phyloP scores from a whole-genome alignment of 2,113 vertebrate genomes.

The Todiramphus saurophagus region DNA sequence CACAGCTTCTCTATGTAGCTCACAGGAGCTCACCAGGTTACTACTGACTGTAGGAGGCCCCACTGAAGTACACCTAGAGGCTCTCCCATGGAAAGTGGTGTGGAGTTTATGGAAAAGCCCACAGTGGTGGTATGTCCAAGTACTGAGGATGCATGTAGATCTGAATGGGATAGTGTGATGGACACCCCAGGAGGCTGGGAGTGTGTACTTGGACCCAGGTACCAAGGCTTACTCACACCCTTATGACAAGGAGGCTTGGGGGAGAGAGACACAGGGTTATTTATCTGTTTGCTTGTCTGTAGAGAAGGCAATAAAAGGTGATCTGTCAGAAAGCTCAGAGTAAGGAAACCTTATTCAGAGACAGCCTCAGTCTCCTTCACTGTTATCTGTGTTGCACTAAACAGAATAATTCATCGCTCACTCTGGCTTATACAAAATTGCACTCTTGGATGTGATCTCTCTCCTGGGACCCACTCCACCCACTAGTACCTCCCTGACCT shows the following conservation, averaged over 20 bases:
- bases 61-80: not conserved
- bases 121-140: not conserved
- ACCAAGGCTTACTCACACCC: not conserved
- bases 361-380: not conserved
- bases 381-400: not conserved
- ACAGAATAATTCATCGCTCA: not conserved
- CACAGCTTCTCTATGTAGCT: not conserved
- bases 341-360: conserved; percentile 20
- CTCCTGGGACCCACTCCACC: not conserved
- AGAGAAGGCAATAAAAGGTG: conserved; percentile 38
- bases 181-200: not conserved
- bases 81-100: not conserved
- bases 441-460: conserved; percentile 9
- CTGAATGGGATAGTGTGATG: not conserved
- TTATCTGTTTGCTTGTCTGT: conserved; percentile 6
- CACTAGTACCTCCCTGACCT: conserved; percentile 40
- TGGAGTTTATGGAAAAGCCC: not conserved
- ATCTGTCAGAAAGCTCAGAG: not conserved
- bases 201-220: not conserved
- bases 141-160: not conserved
- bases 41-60: not conserved
- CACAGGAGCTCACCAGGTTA: rapidly evolving
- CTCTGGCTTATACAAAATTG: not conserved
- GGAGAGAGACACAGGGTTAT: not conserved
- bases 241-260: not conserved